Conservation (phyloP, 2,888 invertebrate species). For the Ichneumon xanthorius region DNA sequence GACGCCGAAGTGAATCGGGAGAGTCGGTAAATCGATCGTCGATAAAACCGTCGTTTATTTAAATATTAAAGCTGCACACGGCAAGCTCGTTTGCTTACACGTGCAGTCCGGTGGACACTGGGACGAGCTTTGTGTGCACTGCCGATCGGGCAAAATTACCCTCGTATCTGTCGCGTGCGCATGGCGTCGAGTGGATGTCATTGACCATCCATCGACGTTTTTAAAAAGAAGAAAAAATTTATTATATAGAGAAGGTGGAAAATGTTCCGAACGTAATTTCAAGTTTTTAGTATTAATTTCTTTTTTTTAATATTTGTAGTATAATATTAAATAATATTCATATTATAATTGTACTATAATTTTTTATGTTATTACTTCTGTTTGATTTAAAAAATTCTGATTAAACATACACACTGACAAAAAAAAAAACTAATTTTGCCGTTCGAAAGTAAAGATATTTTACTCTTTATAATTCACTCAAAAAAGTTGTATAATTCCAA, state of each 20-base stretch:
- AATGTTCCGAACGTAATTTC: not conserved
- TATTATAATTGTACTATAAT: not conserved
- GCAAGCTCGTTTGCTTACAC: not conserved
- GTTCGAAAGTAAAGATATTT: not conserved
- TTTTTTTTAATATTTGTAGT: not conserved
- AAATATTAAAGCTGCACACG: conserved; percentile 42
- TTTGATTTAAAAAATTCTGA: no score
- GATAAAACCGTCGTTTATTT: conserved; percentile 30
- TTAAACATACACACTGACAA: no score
- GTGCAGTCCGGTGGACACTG: conserved; percentile 15
- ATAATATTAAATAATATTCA: not conserved
- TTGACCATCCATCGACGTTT: conserved; percentile 3
- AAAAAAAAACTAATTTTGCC: no score
- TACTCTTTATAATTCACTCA: not conserved
- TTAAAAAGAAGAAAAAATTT: not conserved
- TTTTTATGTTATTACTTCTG: not conserved
- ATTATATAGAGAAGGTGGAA: not conserved
- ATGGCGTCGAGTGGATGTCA: not conserved
- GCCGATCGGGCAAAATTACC: conserved; percentile 8
- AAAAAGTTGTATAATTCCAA: no score
- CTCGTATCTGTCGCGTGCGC: not conserved
- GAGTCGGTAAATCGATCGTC: conserved; percentile 35
- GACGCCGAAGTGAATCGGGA: not conserved
- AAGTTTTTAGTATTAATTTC: not conserved
- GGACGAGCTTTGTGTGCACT: not conserved